Evolutionary conservation across 1,140 invertebrate genomes (phyloP), one percentile per base, ranked within the genome.

Genomic region (Notospermus geniculatus): DNA sequence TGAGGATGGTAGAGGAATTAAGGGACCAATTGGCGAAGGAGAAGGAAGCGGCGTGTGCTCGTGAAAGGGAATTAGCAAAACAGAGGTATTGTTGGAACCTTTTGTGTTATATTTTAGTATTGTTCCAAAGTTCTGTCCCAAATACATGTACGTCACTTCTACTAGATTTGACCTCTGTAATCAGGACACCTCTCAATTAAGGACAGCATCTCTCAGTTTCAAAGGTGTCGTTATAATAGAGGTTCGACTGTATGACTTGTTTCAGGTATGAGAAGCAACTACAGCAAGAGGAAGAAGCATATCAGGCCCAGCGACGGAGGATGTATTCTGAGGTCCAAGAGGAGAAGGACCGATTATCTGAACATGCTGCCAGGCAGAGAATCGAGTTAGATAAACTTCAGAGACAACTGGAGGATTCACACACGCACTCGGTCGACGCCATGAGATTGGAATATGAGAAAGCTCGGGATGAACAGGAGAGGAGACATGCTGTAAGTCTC

Each of bases 231-330:
- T n/a, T n/a, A n/a, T n/a, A n/a, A n/a, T n/a, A n/a, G n/a, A n/a
- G n/a, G n/a, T n/a, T n/a, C n/a, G n/a, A n/a, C n/a, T n/a, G n/a
- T n/a, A n/a, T n/a, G n/a, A n/a, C n/a, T n/a, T n/a, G n/a, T n/a
- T n/a, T n/a, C n/a, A n/a, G n/a, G n/a, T 80, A 81, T 69, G 80
- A 82, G 64, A 82, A 82, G 58, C 77, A 80, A 52, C 29, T 81
- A n/a, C 77, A 80, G 62, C 76, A 80, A 41, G 79, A 82, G 57
- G 79, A 80, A 55, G 77, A 81, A 55, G 69, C 77, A 2, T 80
- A 75, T 56, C 76, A 80, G 55, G 71, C 77, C 50, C 76, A 81
- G 66, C 71, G 79, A 29, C 65, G 77, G 9, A 69, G 80, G 5
- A 60, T 82, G 27, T 71, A 81, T 63, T 52, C 67, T 13, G 80